phyloP scores from a whole-genome alignment of 2,113 vertebrate genomes.

The Hydrochoerus hydrochaeris region DNA sequence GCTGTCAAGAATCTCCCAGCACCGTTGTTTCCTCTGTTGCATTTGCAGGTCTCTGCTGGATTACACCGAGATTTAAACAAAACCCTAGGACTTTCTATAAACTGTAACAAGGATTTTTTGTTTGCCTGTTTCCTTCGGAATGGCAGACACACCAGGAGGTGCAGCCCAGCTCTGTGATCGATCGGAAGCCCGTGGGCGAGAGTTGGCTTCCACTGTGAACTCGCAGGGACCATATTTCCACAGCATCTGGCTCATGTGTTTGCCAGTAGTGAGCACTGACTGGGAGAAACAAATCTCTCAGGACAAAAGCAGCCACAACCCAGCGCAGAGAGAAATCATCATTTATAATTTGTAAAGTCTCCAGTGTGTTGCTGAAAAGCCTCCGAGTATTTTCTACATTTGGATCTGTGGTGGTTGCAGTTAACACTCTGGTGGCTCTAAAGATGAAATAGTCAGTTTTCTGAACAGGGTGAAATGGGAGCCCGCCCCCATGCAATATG shows the following conservation, averaged over 20 bases:
- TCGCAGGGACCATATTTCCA: neutral
- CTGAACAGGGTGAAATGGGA: conserved; percentile 61
- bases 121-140: neutral
- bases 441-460: conserved; percentile 32
- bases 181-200: conserved; percentile 11
- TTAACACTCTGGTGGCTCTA: neutral
- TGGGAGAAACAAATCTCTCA: conserved; percentile 31
- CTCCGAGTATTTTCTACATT: conserved; percentile 39
- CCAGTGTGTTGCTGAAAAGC: conserved; percentile 50
- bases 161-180: neutral
- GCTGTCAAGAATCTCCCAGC: neutral
- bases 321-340: conserved; percentile 19
- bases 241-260: conserved; percentile 43
- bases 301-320: conserved; percentile 33
- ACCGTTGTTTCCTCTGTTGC: neutral
- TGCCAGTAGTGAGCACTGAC: neutral
- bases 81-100: neutral
- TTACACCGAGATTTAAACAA: conserved; percentile 37
- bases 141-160: neutral
- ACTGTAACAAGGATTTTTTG: neutral
- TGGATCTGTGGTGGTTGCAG: neutral
- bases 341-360: conserved; percentile 68
- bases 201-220: neutral
- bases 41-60: conserved; percentile 32
- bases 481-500: neutral